These are phyloP conservation scores for Cercocebus atys DNA, from an alignment of 2,113 vertebrate species.

Conservation along the genomic window DNA sequence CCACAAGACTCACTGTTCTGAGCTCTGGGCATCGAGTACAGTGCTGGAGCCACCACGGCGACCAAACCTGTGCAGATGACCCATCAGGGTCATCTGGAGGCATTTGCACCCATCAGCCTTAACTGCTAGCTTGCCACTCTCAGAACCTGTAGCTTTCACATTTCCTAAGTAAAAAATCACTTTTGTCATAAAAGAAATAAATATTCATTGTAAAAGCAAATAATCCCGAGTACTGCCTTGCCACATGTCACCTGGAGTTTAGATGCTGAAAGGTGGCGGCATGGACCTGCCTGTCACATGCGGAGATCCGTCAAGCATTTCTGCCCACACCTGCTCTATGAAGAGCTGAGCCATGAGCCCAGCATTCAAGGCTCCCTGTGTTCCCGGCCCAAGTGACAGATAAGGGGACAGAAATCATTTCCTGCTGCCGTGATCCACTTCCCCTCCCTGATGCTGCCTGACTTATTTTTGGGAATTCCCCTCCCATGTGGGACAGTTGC, in stretches of 20 bases:
- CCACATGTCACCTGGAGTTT: not conserved
- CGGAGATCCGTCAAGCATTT: not conserved
- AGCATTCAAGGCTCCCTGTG: not conserved
- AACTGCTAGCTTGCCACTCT: not conserved
- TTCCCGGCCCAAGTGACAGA: not conserved
- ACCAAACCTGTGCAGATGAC: not conserved
- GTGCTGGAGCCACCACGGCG: not conserved
- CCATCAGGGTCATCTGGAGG: too few relatives aligned
- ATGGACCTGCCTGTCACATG: not conserved
- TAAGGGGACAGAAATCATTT: not conserved
- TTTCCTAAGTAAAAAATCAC: not conserved
- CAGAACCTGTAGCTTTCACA: not conserved
- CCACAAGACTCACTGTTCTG: not conserved
- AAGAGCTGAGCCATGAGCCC: not conserved
- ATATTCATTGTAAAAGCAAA: not conserved
- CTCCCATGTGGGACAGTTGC: accelerated
- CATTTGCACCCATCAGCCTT: not conserved
- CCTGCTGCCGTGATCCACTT: accelerated
- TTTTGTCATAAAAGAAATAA: not conserved
- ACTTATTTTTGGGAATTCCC: not conserved
- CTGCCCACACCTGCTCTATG: accelerated
- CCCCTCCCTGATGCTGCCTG: accelerated
- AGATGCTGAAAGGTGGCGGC: not conserved
- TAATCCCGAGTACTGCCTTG: not conserved
- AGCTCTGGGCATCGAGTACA: accelerated